Evolutionary conservation across 2,113 vertebrate genomes (phyloP).

Genomic region (Lynx canadensis): DNA sequence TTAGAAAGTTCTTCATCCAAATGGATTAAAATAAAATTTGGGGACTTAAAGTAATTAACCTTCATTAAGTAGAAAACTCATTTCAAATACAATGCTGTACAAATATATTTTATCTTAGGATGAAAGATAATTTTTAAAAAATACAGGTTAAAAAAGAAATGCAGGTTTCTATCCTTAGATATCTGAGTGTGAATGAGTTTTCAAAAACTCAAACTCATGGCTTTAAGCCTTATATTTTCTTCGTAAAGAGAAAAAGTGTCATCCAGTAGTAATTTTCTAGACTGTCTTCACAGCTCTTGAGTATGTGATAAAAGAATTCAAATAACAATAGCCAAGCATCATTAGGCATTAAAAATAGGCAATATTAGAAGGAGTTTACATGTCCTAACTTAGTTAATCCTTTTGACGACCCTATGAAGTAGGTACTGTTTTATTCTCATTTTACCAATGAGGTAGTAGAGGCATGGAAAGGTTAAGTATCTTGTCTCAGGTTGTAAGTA

Average conservation of each 20-base stretch:
- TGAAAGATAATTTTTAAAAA: background rate
- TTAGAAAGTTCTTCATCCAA: background rate
- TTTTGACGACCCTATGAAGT: background rate
- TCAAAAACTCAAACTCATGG: slow-evolving; percentile 6
- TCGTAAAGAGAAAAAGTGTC: background rate
- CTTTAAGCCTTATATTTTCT: background rate
- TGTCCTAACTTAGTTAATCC: background rate
- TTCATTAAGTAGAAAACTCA: slow-evolving; percentile 11
- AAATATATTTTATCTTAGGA: background rate
- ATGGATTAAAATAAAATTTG: slow-evolving; percentile 9
- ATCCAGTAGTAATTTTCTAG: background rate
- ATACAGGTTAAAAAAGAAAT: slow-evolving; percentile 12
- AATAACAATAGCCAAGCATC: background rate
- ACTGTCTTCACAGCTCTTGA: background rate
- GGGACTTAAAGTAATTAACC: background rate
- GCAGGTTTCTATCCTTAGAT: background rate
- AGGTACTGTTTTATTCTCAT: background rate
- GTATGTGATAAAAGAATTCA: background rate
- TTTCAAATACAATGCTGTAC: slow-evolving; percentile 22
- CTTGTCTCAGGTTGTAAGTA: background rate
- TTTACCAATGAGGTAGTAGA: slow-evolving; percentile 13
- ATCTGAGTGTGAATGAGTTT: background rate
- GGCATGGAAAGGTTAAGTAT: background rate
- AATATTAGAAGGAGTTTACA: slow-evolving; percentile 26
- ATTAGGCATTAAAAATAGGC: background rate